Evolutionary conservation across 2,888 invertebrate species (phyloP).

Genomic region (Dasysyrphus tricinctus): DNA sequence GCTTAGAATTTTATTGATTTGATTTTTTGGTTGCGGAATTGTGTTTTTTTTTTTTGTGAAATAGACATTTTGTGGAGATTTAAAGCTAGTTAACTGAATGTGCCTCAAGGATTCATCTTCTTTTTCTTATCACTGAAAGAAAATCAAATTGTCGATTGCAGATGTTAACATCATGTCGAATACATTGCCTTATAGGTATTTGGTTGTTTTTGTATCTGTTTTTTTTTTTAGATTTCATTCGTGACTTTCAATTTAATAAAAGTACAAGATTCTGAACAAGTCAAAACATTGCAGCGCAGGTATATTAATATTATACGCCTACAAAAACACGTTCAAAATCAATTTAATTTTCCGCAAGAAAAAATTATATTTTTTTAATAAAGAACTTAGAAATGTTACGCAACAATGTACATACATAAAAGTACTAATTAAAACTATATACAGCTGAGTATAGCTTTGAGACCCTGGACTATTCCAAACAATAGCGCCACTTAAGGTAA

Average conservation of each 20-base stretch:
- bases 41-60: slow-evolving; percentile 28
- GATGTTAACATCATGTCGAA: slow-evolving; percentile 14
- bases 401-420: no score
- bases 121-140: not conserved
- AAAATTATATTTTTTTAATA: not conserved
- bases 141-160: slow-evolving; percentile 34
- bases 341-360: slow-evolving; percentile 41
- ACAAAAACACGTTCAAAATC: not conserved
- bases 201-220: not conserved
- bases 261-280: not conserved
- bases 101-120: slow-evolving; percentile 5
- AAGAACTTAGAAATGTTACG: no score
- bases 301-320: not conserved
- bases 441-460: no score
- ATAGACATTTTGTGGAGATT: not conserved
- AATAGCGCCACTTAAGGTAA: no score
- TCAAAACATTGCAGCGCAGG: not conserved
- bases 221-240: not conserved
- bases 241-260: slow-evolving; percentile 5
- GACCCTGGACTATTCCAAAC: no score
- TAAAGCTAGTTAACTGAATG: slow-evolving; percentile 13
- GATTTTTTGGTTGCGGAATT: slow-evolving; percentile 16
- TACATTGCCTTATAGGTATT: not conserved
- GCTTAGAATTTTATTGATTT: slow-evolving; percentile 35
- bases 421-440: no score